Evolutionary conservation across 2,797 vertebrate genomes (phyloP).

Genomic region (Onychomys leucogaster): DNA sequence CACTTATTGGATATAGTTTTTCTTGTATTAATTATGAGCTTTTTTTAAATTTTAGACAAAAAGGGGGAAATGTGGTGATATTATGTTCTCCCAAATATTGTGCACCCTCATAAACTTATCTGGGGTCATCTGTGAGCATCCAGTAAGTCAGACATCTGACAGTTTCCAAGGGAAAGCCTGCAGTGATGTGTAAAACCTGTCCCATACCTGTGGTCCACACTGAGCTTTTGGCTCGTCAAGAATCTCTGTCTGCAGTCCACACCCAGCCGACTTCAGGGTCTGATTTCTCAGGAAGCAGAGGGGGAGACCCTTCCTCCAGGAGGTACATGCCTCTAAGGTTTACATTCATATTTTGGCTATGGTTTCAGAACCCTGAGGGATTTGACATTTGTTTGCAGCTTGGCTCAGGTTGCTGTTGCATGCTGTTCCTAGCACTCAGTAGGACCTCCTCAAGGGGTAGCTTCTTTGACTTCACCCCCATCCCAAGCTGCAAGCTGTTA

Average conservation of each 20-base stretch:
- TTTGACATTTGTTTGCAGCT: not conserved
- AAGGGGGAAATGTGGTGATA: too few species aligned
- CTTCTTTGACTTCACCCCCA: rapidly evolving
- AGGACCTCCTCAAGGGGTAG: not conserved
- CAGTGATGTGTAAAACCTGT: rapidly evolving
- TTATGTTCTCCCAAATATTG: too few species aligned
- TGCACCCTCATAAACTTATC: too few species aligned
- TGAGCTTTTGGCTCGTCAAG: not conserved
- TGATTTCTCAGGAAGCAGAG: not conserved
- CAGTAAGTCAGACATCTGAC: not conserved
- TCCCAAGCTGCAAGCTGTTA: not conserved
- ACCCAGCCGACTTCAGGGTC: not conserved
- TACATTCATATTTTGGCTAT: not conserved
- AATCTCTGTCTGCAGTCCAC: not conserved
- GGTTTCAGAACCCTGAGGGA: not conserved
- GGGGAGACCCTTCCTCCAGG: not conserved
- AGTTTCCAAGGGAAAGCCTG: not conserved
- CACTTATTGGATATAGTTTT: too few species aligned
- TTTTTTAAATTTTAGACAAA: too few species aligned
- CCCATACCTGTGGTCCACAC: rapidly evolving
- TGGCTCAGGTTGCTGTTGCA: too few species aligned
- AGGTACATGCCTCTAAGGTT: not conserved
- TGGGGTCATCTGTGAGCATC: not conserved
- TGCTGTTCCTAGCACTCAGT: not conserved
- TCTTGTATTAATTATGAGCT: too few species aligned